Evolutionary conservation across 92 coral and sea anemone genomes (phyloP).

Genomic region (Paramuricea clavata): DNA sequence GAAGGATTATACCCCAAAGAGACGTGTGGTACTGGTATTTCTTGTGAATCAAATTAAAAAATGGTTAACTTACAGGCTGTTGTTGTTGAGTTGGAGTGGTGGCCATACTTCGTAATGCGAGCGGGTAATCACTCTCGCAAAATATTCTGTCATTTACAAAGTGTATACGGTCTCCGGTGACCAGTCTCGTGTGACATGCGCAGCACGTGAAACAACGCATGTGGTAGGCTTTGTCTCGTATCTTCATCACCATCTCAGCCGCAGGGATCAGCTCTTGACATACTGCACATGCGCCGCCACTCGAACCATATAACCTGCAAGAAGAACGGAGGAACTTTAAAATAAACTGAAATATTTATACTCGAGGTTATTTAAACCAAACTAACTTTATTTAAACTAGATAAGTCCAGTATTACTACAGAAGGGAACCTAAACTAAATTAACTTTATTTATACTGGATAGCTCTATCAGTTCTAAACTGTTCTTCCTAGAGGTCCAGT

Average conservation of each 20-base stretch:
- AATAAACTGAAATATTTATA: neutral
- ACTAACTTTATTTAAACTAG: neutral
- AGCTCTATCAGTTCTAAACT: neutral
- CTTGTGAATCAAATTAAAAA: neutral
- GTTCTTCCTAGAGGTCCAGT: neutral
- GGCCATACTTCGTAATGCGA: slow-evolving; percentile 34
- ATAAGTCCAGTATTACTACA: neutral
- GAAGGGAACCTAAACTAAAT: neutral
- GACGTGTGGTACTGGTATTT: neutral
- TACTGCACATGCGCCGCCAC: slow-evolving; percentile 99
- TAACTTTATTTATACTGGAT: neutral
- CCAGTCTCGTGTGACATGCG: slow-evolving; percentile 92
- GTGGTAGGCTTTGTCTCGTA: slow-evolving; percentile 96
- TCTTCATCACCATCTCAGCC: slow-evolving; percentile 98
- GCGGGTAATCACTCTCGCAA: slow-evolving; percentile 96
- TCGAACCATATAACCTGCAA: slow-evolving; percentile 92
- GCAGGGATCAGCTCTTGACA: slow-evolving; percentile 97
- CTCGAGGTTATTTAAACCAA: neutral
- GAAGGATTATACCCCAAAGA: too few relatives aligned
- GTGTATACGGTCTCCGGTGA: slow-evolving; percentile 97
- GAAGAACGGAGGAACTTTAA: slow-evolving; percentile 28
- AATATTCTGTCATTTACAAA: slow-evolving; percentile 95
- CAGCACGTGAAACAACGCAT: slow-evolving; percentile 94
- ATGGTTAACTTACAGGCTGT: slow-evolving; percentile 29
- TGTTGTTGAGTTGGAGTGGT: slow-evolving; percentile 26